Conservation (phyloP, 2,797 vertebrate species). For the Propithecus perrieri region DNA sequence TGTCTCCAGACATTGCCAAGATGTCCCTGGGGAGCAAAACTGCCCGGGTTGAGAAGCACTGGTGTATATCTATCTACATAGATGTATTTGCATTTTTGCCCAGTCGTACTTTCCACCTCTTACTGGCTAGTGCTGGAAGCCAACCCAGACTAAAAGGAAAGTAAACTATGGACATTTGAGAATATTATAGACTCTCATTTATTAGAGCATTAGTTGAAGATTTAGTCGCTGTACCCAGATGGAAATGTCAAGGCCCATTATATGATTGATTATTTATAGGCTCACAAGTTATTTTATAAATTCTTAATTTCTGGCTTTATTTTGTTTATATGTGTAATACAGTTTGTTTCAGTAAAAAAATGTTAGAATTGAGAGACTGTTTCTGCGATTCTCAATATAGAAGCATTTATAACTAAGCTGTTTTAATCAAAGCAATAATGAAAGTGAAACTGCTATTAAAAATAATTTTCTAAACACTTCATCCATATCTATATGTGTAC, state of each 20-base stretch:
- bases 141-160: conserved; percentile 22
- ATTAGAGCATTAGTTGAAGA: not conserved
- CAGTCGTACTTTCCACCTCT: not conserved
- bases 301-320: conserved; percentile 27
- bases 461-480: conserved; percentile 39
- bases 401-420: not conserved
- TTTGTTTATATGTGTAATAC: not conserved
- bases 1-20: not conserved
- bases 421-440: conserved; percentile 52
- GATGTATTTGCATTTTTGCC: conserved; percentile 33
- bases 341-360: conserved; percentile 19
- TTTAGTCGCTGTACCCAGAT: not conserved
- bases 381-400: not conserved
- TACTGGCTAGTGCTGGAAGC: not conserved
- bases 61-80: not conserved
- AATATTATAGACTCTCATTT: not conserved
- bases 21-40: not conserved
- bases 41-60: not conserved
- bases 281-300: not conserved
- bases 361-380: conserved; percentile 5
- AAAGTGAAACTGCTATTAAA: conserved; percentile 68
- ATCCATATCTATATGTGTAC: not conserved
- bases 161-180: not conserved
- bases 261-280: not conserved
- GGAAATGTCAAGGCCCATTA: not conserved